A percentile compares a stretch with the other conserved stretches of the same genome.
These are phyloP conservation scores for Oscheius sp. DNA, from an alignment of 2,888 invertebrate species.

Conservation along the genomic window DNA sequence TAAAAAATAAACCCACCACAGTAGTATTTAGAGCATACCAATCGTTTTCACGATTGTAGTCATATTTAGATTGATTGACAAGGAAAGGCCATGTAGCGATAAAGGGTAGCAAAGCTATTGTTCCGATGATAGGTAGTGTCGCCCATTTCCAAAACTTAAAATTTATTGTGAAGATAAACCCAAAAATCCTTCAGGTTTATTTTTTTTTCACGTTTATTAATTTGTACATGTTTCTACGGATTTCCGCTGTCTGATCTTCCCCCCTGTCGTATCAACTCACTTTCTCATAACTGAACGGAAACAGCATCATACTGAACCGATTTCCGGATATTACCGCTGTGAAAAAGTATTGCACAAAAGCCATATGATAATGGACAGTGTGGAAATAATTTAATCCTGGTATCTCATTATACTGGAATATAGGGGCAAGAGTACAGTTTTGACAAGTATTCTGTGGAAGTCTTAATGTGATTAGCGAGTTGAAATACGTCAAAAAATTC, in stretches of 20 bases:
- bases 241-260: too few species aligned
- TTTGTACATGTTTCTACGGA: too few species aligned
- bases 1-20: conserved; percentile 11
- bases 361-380: conserved; percentile 15
- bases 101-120: conserved; percentile 6
- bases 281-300: conserved; percentile 8
- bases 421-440: conserved; percentile 17
- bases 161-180: background rate
- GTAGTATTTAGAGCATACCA: conserved; percentile 13
- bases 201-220: too few species aligned
- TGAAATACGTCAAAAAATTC: conserved; percentile 25
- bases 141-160: conserved; percentile 3
- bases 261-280: background rate
- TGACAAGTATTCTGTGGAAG: conserved; percentile 19
- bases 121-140: background rate
- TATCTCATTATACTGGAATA: background rate
- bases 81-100: background rate
- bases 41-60: background rate
- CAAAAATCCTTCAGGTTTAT: too few species aligned
- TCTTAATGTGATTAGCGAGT: conserved; percentile 16
- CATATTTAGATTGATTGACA: background rate
- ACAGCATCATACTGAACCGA: conserved; percentile 10
- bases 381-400: conserved; percentile 9
- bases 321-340: conserved; percentile 1
- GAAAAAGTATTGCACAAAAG: conserved; percentile 13